Evolutionary conservation across 64 coral and sea anemone species (phyloP).

Genomic region (Trachythela sp.): DNA sequence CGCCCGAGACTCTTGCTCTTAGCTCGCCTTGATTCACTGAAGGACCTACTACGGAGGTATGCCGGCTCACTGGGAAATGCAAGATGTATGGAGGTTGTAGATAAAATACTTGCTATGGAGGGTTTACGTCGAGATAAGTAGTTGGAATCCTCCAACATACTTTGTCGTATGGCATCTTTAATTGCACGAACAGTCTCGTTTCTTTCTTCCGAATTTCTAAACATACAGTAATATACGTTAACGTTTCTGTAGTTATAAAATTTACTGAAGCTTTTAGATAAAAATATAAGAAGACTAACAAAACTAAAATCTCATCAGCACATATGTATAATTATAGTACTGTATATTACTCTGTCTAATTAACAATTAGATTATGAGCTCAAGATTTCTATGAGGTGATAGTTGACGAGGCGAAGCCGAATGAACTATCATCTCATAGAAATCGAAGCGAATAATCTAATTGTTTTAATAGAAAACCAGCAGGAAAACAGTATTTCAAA

Average conservation of each 20-base stretch:
- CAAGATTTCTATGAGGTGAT: too few relatives aligned
- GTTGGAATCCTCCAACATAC: slow-evolving; percentile 62
- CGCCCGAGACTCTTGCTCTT: background rate
- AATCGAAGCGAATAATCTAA: too few relatives aligned
- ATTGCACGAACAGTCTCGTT: slow-evolving; percentile 60
- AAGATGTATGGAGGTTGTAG: background rate
- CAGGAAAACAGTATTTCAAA: too few relatives aligned
- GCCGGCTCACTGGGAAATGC: background rate
- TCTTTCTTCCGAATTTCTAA: slow-evolving; percentile 76
- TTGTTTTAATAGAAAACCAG: too few relatives aligned
- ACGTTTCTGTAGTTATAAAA: background rate
- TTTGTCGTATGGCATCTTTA: slow-evolving; percentile 76
- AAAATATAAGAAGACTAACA: too few relatives aligned
- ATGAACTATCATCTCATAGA: too few relatives aligned
- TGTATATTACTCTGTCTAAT: too few relatives aligned
- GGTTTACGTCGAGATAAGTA: slow-evolving; percentile 12
- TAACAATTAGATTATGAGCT: too few relatives aligned
- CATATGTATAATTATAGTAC: too few relatives aligned
- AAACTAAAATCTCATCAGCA: too few relatives aligned
- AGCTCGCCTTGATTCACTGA: background rate
- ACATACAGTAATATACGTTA: background rate
- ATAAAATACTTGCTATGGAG: slow-evolving; percentile 45
- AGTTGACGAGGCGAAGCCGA: too few relatives aligned
- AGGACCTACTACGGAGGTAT: background rate
- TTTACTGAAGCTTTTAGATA: too few relatives aligned